Evolutionary conservation across 2,797 vertebrate genomes (phyloP).

Genomic region (Enteromius afrohamiltoni): DNA sequence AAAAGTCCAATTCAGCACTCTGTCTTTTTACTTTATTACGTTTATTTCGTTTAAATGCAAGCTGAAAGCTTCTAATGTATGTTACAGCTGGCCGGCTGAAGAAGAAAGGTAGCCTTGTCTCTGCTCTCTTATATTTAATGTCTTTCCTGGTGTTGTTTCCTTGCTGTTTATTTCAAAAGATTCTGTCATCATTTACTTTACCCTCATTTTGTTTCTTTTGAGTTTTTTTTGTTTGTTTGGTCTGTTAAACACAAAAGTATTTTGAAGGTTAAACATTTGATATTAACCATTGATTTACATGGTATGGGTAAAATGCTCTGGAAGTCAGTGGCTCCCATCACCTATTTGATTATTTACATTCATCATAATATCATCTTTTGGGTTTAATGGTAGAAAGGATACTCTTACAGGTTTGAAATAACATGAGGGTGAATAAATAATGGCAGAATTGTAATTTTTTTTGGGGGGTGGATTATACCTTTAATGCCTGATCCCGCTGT

Average conservation of each 20-base stretch:
- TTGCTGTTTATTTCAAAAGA: background rate
- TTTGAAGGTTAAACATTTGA: background rate
- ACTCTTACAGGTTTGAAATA: background rate
- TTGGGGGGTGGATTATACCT: background rate
- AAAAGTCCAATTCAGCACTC: constrained; percentile 7
- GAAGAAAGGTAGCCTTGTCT: constrained; percentile 79
- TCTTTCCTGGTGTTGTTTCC: constrained; percentile 35
- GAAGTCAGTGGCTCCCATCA: background rate
- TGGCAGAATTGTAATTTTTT: background rate
- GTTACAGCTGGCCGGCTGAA: constrained; percentile 82
- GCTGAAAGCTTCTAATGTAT: constrained; percentile 75
- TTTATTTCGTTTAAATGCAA: constrained; percentile 36
- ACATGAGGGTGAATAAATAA: background rate
- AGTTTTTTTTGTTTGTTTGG: background rate
- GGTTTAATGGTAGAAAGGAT: background rate
- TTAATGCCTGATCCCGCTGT: constrained; percentile 25
- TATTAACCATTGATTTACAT: background rate
- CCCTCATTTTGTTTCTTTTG: background rate
- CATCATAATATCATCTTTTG: background rate
- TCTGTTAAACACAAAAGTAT: background rate
- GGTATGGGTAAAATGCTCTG: background rate
- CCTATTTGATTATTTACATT: background rate
- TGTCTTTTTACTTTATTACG: constrained; percentile 25
- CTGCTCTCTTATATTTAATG: constrained; percentile 35
- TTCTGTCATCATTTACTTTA: background rate